These are phyloP conservation scores for Gorsachius magnificus DNA, from an alignment of 2,797 vertebrate species.

Conservation along the genomic window DNA sequence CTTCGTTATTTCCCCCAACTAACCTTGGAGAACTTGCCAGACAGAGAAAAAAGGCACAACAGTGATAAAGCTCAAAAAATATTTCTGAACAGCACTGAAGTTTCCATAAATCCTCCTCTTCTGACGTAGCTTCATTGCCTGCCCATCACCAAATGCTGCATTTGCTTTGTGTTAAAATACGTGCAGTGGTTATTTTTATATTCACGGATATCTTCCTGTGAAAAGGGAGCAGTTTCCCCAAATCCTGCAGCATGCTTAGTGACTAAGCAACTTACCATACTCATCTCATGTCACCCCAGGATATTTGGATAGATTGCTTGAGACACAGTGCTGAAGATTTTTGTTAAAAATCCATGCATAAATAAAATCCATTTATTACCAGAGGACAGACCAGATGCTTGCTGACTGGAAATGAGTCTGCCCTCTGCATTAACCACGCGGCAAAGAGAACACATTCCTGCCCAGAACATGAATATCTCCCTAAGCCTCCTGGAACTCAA, in stretches of 20 bases:
- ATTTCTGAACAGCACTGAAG: neutral
- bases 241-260: neutral
- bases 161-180: neutral
- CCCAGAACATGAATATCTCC: neutral
- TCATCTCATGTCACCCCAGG: neutral
- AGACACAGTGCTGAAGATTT: slow-evolving; percentile 7
- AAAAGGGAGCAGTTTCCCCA: neutral
- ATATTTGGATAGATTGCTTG: neutral
- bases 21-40: neutral
- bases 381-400: slow-evolving; percentile 35
- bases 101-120: neutral
- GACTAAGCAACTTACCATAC: slow-evolving; percentile 4
- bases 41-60: neutral
- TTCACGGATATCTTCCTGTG: neutral
- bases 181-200: neutral
- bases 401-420: slow-evolving; percentile 40
- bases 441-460: neutral
- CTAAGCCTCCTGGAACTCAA: slow-evolving; percentile 11
- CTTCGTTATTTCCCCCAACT: neutral
- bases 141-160: neutral
- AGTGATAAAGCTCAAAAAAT: neutral
- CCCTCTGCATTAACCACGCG: neutral
- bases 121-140: neutral
- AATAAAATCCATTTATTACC: slow-evolving; percentile 9
- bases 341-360: slow-evolving; percentile 32